Evolutionary conservation across 2,888 invertebrate genomes (phyloP).

Genomic region (Eurytoma adleriae): DNA sequence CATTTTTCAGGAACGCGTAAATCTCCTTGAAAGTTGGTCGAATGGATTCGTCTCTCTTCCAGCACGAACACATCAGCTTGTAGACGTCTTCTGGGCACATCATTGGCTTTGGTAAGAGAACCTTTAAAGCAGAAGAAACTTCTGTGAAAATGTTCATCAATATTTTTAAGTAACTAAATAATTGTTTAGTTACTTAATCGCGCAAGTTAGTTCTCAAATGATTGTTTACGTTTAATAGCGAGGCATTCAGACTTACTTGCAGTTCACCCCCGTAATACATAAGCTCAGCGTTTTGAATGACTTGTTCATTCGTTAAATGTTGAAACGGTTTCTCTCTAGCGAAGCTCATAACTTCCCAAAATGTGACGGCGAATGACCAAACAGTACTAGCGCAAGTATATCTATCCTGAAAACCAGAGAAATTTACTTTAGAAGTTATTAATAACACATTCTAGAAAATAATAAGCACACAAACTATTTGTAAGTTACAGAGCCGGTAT

Average conservation of each 20-base stretch:
- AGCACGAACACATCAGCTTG: constrained; percentile 85
- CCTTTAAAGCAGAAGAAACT: constrained; percentile 63
- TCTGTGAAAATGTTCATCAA: background rate
- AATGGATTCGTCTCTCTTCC: constrained; percentile 80
- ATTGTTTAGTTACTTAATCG: no score
- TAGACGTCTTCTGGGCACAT: constrained; percentile 87
- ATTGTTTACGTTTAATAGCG: background rate
- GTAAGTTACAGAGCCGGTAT: no score
- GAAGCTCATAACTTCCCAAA: constrained; percentile 82
- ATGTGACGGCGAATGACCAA: constrained; percentile 82
- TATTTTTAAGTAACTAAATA: background rate
- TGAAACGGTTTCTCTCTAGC: constrained; percentile 81
- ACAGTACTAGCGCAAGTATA: constrained; percentile 81
- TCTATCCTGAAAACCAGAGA: constrained; percentile 77
- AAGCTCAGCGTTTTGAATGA: constrained; percentile 82
- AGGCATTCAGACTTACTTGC: constrained; percentile 78
- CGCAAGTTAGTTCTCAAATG: no score
- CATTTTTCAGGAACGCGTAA: constrained; percentile 83
- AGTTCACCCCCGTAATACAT: constrained; percentile 82
- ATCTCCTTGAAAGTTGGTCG: constrained; percentile 83
- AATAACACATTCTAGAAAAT: background rate
- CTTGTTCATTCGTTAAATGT: constrained; percentile 80
- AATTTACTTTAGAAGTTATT: constrained; percentile 11
- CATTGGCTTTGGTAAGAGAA: constrained; percentile 84
- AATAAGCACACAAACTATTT: no score